Evolutionary conservation across 2,797 vertebrate species (phyloP).

Genomic region (Selene dorsalis): DNA sequence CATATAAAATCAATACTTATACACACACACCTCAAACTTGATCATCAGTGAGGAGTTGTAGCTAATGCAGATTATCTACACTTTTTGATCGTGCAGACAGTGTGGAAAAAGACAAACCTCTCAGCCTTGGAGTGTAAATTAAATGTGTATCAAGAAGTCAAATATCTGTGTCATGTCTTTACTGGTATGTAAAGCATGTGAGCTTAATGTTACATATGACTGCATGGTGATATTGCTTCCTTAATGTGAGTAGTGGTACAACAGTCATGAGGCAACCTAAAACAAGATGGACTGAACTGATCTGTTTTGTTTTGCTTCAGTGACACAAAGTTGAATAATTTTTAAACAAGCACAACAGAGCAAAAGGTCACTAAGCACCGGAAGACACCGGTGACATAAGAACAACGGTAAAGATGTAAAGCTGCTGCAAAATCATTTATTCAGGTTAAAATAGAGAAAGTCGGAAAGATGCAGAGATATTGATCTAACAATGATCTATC

Average conservation of each 20-base stretch:
- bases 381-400: neutral
- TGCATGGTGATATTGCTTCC: neutral
- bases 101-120: neutral
- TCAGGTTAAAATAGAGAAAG: too few relatives aligned
- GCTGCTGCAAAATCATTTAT: too few relatives aligned
- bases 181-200: constrained; percentile 8
- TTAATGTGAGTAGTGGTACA: neutral
- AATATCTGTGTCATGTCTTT: neutral
- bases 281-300: neutral
- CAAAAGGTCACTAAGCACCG: neutral
- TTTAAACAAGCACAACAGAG: neutral
- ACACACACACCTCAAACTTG: too few relatives aligned
- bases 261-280: constrained; percentile 6
- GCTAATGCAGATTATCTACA: neutral
- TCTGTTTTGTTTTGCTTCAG: neutral
- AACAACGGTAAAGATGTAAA: neutral
- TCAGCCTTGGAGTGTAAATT: neutral
- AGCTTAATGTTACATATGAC: neutral
- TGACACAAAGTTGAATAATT: neutral
- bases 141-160: too few relatives aligned
- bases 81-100: neutral
- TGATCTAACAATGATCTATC: too few relatives aligned
- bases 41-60: neutral
- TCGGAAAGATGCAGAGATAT: too few relatives aligned
- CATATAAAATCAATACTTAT: neutral